A percentile compares a stretch with the other conserved stretches of the same genome.
Conservation (phyloP, 2,888 invertebrate species). For the Autographa pulchrina region DNA sequence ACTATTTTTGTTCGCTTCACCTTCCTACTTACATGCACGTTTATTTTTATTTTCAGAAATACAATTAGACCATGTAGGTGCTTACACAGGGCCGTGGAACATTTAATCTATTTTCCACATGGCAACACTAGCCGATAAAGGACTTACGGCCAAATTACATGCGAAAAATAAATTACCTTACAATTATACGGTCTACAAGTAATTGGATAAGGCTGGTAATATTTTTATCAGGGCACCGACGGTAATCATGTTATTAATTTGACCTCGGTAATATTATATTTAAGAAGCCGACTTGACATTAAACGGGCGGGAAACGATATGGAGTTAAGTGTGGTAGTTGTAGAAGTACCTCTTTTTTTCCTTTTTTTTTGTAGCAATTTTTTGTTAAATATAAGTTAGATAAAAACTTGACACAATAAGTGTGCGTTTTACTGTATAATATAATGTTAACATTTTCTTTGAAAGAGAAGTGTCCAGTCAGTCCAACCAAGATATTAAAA, state of each 20-base stretch:
- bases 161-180: constrained; percentile 72
- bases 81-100: not conserved
- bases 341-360: not conserved
- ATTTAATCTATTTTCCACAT: constrained; percentile 7
- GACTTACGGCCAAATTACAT: constrained; percentile 56
- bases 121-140: constrained; percentile 42
- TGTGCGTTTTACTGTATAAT: no score
- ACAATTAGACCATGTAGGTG: not conserved
- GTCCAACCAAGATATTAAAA: no score
- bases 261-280: constrained; percentile 28
- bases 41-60: no score
- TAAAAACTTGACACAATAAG: no score
- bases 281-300: constrained; percentile 10
- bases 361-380: not conserved
- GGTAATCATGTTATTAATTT: constrained; percentile 42
- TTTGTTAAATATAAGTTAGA: no score
- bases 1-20: no score
- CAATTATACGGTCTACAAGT: constrained; percentile 66
- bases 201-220: constrained; percentile 68
- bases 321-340: not conserved
- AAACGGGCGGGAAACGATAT: not conserved
- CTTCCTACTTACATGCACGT: no score
- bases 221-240: constrained; percentile 36
- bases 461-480: no score
- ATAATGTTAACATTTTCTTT: no score